Base-by-base conservation (phyloP, 2,113 vertebrate genomes). In the Limanda limanda region DNA sequence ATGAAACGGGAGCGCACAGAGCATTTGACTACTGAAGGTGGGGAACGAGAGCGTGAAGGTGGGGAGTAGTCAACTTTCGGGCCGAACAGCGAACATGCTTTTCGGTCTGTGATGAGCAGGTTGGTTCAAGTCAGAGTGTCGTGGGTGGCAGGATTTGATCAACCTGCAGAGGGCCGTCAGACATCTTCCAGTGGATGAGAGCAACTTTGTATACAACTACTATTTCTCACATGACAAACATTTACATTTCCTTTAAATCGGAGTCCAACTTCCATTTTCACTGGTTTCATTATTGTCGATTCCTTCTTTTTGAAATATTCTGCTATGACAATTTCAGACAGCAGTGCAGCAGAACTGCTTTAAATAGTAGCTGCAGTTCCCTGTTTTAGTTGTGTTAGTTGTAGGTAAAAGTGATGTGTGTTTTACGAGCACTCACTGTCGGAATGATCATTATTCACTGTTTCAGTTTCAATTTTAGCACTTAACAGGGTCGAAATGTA, bases 341-440 rank as follows among this genome's bases (percentile, higher is more conserved):
- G 37, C 1, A 4, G 4, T 3, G 24, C n/a, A 57, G 15, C 59
- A 79, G 24, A 83, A 47, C 81, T n/a, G 48, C 24, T 25, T 67
- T 35, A 56, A 23, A 57, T 21, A 14, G 63, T 23, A 48, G 64
- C 14, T 20, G 23, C 79, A 72, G 59, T 90, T 92, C 85, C 85
- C 27, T 73, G 14, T 92, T 91, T 91, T 86, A 70, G 71, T 88
- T 89, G 76, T 84, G 31, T 68, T 62, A 14, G 70, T 59, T 31
- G 10, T 0, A 25, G 23, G 20, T 7, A 35, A 69, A 78, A 37
- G 54, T 58, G 37, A 11, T 68, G 61, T 48, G 73, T 15, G 58
- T 52, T 88, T 79, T 67, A 57, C n/a, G 9, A 59, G 20, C 51
- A 60, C 2, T 27, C 4, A 0, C 23, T 66, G n/a, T 1, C 55